Percentiles rank a stretch among this genome's conserved stretches.
Evolutionary conservation across 2,888 invertebrate genomes (phyloP).

Genomic region (Apamea monoglypha): DNA sequence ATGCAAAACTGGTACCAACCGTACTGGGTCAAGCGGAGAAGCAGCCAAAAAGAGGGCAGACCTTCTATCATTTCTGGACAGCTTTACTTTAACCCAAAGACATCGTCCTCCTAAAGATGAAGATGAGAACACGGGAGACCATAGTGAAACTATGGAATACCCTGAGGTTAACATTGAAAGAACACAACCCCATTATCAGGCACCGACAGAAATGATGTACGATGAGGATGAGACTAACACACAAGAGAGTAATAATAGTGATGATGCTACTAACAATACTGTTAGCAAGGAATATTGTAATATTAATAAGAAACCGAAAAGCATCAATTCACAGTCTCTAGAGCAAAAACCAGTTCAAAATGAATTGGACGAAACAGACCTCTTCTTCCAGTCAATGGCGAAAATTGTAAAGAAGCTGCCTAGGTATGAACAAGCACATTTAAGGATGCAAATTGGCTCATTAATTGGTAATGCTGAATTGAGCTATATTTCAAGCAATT

Average conservation of each 20-base stretch:
- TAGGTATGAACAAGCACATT: constrained; percentile 64
- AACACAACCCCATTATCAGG: constrained; percentile 11
- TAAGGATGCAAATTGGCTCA: constrained; percentile 68
- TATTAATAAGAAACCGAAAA: background rate
- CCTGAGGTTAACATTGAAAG: constrained; percentile 2
- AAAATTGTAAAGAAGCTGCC: constrained; percentile 73
- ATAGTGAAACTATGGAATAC: constrained; percentile 20
- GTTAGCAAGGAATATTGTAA: constrained; percentile 13
- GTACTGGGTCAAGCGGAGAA: constrained; percentile 65
- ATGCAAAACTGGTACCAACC: constrained; percentile 67
- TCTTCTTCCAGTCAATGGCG: constrained; percentile 71
- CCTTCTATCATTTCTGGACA: constrained; percentile 62
- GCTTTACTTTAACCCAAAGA: constrained; percentile 57
- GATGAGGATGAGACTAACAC: constrained; percentile 13
- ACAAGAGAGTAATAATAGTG: constrained; percentile 22
- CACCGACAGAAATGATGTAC: constrained; percentile 4
- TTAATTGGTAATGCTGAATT: constrained; percentile 66
- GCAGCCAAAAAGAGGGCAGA: constrained; percentile 69
- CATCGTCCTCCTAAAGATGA: constrained; percentile 51
- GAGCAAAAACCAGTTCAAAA: constrained; percentile 2
- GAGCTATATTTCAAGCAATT: constrained; percentile 39
- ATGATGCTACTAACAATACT: constrained; percentile 37
- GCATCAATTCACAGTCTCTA: background rate
- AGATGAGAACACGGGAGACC: constrained; percentile 37
- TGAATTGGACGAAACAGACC: constrained; percentile 66